Conservation (phyloP, 2,113 vertebrate species). For the Dasyornis broadbenti region DNA sequence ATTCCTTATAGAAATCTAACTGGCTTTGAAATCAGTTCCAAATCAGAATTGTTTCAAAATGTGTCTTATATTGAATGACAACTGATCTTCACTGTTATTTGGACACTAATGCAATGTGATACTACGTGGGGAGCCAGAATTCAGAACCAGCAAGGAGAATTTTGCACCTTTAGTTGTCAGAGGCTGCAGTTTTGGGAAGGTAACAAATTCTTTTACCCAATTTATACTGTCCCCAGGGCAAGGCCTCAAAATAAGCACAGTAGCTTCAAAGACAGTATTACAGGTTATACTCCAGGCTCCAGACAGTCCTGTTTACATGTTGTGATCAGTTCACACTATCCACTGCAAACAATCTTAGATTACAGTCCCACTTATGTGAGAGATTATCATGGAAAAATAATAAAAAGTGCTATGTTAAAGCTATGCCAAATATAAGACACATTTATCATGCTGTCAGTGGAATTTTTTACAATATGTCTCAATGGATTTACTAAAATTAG, state of each 20-base stretch:
- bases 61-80: slow-evolving; percentile 29
- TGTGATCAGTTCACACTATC: slow-evolving; percentile 14
- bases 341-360: slow-evolving; percentile 1
- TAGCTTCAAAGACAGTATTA: neutral
- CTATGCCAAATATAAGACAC: slow-evolving; percentile 22
- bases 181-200: neutral
- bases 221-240: neutral
- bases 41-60: slow-evolving; percentile 69
- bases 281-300: neutral
- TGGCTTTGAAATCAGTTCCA: slow-evolving; percentile 59
- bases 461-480: slow-evolving; percentile 18
- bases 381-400: slow-evolving; percentile 27
- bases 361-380: neutral
- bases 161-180: neutral
- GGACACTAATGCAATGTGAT: neutral
- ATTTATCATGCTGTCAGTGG: slow-evolving; percentile 32
- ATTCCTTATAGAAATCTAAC: slow-evolving; percentile 52
- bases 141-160: neutral
- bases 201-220: neutral
- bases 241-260: neutral
- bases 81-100: neutral
- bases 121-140: neutral
- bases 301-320: neutral
- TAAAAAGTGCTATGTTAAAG: slow-evolving; percentile 12
- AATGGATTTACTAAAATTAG: neutral